Evolutionary conservation across 2,888 invertebrate genomes (phyloP).

Genomic region (Rotaria macrura): DNA sequence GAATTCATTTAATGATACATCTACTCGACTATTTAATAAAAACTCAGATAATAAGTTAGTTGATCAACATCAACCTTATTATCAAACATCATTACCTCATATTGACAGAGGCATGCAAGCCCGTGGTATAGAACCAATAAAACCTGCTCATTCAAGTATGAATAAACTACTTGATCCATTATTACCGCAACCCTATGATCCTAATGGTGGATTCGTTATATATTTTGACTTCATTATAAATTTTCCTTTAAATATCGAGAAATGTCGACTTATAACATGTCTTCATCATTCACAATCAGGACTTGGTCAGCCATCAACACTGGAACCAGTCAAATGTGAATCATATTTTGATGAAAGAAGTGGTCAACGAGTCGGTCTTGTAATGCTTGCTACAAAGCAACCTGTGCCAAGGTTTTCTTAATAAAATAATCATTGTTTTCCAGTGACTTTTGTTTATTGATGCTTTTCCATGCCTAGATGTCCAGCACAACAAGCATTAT

Average conservation of each 20-base stretch:
- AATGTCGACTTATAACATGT: slow-evolving; percentile 41
- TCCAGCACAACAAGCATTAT: slow-evolving; percentile 42
- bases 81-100: neutral
- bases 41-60: no score
- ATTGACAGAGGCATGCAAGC: neutral
- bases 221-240: slow-evolving; percentile 47
- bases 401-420: slow-evolving; percentile 39
- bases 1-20: neutral
- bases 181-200: neutral
- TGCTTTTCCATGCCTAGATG: slow-evolving; percentile 36
- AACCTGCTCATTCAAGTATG: neutral
- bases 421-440: neutral
- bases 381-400: slow-evolving; percentile 39
- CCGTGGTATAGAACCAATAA: neutral
- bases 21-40: no score
- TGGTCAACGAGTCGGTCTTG: slow-evolving; percentile 35
- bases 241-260: slow-evolving; percentile 40
- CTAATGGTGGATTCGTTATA: slow-evolving; percentile 43
- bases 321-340: slow-evolving; percentile 44
- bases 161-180: neutral
- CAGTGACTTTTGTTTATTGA: neutral
- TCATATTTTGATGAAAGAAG: slow-evolving; percentile 36
- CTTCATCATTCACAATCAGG: slow-evolving; percentile 42
- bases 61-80: neutral
- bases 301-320: slow-evolving; percentile 43